Evolutionary conservation across 2,888 invertebrate genomes (phyloP), one percentile per base, ranked within the genome.

Genomic region (Emesis russula): DNA sequence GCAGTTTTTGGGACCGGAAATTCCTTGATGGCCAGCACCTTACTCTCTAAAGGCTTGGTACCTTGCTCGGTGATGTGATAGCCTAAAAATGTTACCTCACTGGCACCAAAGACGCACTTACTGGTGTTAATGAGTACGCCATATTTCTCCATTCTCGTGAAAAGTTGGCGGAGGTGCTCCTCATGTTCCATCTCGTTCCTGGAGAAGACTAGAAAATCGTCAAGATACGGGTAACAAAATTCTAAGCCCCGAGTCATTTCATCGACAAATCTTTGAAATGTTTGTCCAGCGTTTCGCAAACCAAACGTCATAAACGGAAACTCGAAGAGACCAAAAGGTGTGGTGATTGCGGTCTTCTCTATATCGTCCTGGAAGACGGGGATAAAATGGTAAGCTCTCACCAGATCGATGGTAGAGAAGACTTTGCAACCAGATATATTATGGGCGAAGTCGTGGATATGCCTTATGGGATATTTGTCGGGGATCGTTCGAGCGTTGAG

Each of bases 281-380:
- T 58, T 18, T 66, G 63, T 3, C 44, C 44, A 44, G 44, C 44
- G 13, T 44, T 44, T 44, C 96, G 81, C 1, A 97, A 93, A 1
- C 97, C 97, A 48, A 97, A 97, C 0, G 88, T 89, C 95, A 96
- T 95, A 6, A 66, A 79, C 0, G 91, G 81, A 77, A 95, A 96
- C 83, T 97, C 95, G 78, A 96, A 44, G 11, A 44, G 9, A 11
- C 44, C 44, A 44, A 44, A 44, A 2, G 44, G 44, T 44, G 44
- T 44, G 0, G 87, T 95, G 5, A 96, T 93, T 0, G 95, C 96
- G 0, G 96, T 96, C 89, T 96, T 96, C 0, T 58, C n/a, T 5
- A 97, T 93, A 83, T 97, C 96, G 15, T 93, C 95, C 38, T 38
- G 97, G 96, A 77, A 66, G 2, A 58, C 18, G 9, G 58, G 58